Base-by-base conservation (phyloP, 1,140 invertebrate genomes). In the Archegozetes longisetosus region DNA sequence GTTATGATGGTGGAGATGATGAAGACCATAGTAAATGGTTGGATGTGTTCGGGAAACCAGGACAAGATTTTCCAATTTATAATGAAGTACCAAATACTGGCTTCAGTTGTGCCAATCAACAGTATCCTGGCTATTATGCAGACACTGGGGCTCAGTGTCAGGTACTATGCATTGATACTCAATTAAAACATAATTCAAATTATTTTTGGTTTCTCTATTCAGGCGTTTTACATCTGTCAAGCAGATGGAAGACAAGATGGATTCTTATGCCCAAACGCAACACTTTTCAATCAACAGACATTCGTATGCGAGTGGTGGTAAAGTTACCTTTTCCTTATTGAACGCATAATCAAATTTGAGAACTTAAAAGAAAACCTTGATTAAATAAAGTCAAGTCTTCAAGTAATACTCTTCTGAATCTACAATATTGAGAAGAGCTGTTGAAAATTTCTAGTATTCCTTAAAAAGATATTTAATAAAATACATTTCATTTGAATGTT, bases 261-360 rank as follows among this genome's bases (percentile, higher is more conserved):
- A 88, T 55, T 89, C 68, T 75, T 90, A n/a, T 90, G 86, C 67
- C 86, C 86, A 1, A 88, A 88, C 70, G 85, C 85, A 55, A 88
- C 86, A 0, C 82, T 89, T 23, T 90, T 88, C 68, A 82, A 85
- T 68, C 86, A 90, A 71, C 79, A 87, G 73, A 80, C 82, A 53
- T 80, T 88, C 32, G 85, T 88, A 6, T 89, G 86, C 66, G 85
- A 88, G 2, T 89, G 85, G 85, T 89, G 86, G 86, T 84, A 87
- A 72, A 83, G 86, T 67, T 87, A 87, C 66, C 84, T 86, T 65
- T 89, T 85, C 67, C n/a, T n/a, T n/a, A n/a, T n/a, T n/a, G n/a
- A n/a, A n/a, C n/a, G n/a, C n/a, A n/a, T n/a, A n/a, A n/a, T n/a
- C n/a, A n/a, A n/a, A n/a, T n/a, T n/a, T n/a, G n/a, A n/a, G n/a